A percentile compares a stretch with the other conserved stretches of the same genome.
Conservation (phyloP, 2,113 vertebrate genomes). For the Indri indri region DNA sequence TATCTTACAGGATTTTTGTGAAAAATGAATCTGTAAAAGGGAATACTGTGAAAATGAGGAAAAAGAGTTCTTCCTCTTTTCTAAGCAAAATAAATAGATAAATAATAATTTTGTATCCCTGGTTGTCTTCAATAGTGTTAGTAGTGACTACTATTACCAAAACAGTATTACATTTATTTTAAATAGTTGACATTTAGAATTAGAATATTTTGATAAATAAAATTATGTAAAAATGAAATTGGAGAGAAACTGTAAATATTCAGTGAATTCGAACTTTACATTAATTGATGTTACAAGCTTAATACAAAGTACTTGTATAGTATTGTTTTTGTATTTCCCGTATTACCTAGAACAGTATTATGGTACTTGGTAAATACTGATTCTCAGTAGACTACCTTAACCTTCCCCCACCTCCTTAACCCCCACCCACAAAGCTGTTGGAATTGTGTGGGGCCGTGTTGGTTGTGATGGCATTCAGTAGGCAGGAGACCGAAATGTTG, state of each 20-base stretch:
- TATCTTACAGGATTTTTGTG: neutral
- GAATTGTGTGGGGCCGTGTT: neutral
- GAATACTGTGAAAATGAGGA: neutral
- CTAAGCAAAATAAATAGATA: constrained; percentile 19
- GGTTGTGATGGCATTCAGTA: neutral
- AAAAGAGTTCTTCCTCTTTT: neutral
- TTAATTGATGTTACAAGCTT: neutral
- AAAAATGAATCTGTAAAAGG: neutral
- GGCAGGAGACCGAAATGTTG: neutral
- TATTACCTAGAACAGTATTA: neutral
- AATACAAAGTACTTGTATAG: neutral
- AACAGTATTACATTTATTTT: neutral
- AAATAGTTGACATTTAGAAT: neutral
- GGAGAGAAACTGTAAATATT: neutral
- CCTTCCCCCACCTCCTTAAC: too few relatives aligned
- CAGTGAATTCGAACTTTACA: neutral
- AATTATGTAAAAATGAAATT: constrained; percentile 2
- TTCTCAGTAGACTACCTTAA: neutral
- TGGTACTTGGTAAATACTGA: neutral
- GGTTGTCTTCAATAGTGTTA: neutral
- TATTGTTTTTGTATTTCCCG: neutral
- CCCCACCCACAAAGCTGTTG: neutral
- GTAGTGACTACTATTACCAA: neutral
- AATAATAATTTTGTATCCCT: neutral
- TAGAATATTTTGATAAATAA: neutral